Percentiles rank a stretch among this genome's conserved stretches.
Evolutionary conservation across 2,888 invertebrate genomes (phyloP).

Genomic region (Helobdella robusta): DNA sequence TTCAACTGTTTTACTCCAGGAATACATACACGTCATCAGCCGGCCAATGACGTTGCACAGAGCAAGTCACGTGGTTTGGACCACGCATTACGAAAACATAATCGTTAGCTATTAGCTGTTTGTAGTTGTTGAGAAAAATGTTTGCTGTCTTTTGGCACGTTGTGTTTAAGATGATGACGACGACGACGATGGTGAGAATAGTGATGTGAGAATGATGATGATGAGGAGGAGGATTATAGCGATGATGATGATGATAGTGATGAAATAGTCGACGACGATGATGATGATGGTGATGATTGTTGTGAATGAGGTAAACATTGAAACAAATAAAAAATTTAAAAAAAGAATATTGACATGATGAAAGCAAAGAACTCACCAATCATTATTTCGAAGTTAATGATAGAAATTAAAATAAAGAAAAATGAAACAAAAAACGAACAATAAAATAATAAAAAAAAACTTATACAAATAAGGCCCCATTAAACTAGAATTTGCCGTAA

Average conservation of each 20-base stretch:
- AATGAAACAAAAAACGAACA: too few relatives aligned
- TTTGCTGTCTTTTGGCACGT: too few relatives aligned
- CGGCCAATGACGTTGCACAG: constrained; percentile 79
- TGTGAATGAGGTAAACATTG: not conserved
- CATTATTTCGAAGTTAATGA: too few relatives aligned
- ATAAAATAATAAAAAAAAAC: too few relatives aligned
- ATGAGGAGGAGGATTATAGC: constrained; percentile 9
- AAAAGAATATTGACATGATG: too few relatives aligned
- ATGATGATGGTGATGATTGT: not conserved
- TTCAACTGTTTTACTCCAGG: constrained; percentile 52
- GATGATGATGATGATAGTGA: constrained; percentile 10
- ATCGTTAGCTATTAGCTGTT: constrained; percentile 57
- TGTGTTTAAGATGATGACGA: not conserved
- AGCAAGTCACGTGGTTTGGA: constrained; percentile 86
- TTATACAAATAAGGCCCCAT: too few relatives aligned
- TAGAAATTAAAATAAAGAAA: too few relatives aligned
- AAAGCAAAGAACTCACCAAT: too few relatives aligned
- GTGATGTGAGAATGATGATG: constrained; percentile 17
- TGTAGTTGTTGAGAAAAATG: too few relatives aligned
- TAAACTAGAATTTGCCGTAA: too few relatives aligned
- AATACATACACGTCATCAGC: constrained; percentile 93
- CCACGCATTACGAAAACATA: constrained; percentile 77
- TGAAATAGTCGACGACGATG: constrained; percentile 1
- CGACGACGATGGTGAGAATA: constrained; percentile 1
- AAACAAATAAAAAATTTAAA: too few relatives aligned